Conservation (phyloP, 1,140 invertebrate genomes). For the Steinernema khuongi region DNA sequence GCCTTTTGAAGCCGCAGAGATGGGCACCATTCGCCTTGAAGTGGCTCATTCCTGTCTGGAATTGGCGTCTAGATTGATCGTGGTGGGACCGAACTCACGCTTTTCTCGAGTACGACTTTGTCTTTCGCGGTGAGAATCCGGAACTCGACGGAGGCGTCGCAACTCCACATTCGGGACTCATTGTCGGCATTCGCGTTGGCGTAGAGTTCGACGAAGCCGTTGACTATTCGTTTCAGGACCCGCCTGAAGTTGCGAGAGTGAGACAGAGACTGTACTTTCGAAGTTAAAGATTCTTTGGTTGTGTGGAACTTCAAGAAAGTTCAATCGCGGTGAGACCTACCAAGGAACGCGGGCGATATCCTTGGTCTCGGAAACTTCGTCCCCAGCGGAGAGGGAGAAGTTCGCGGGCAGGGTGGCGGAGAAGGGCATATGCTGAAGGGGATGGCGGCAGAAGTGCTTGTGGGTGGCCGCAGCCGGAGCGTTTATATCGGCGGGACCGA, state of each 20-base stretch:
- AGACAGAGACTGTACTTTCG: no score
- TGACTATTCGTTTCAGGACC: background rate
- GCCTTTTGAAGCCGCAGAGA: background rate
- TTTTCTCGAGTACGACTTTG: background rate
- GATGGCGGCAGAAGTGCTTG: background rate
- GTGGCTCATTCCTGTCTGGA: background rate
- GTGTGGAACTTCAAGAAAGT: background rate
- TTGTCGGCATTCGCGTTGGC: slow-evolving; percentile 1
- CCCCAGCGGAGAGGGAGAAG: background rate
- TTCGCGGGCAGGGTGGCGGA: background rate
- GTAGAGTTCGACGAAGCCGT: background rate
- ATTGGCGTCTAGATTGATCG: no score
- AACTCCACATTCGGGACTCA: background rate
- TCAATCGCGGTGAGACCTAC: background rate
- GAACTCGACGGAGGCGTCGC: background rate
- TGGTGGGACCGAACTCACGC: no score
- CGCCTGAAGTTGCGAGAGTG: no score
- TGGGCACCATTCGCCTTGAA: background rate
- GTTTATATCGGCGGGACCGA: slow-evolving; percentile 1
- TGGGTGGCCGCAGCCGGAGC: background rate
- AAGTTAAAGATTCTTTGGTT: background rate
- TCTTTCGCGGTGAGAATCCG: background rate
- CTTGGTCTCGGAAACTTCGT: background rate
- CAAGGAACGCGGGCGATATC: background rate
- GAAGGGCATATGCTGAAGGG: background rate